These are phyloP conservation scores for Myiopsitta monachus DNA, from an alignment of 2,113 vertebrate species.

Conservation along the genomic window DNA sequence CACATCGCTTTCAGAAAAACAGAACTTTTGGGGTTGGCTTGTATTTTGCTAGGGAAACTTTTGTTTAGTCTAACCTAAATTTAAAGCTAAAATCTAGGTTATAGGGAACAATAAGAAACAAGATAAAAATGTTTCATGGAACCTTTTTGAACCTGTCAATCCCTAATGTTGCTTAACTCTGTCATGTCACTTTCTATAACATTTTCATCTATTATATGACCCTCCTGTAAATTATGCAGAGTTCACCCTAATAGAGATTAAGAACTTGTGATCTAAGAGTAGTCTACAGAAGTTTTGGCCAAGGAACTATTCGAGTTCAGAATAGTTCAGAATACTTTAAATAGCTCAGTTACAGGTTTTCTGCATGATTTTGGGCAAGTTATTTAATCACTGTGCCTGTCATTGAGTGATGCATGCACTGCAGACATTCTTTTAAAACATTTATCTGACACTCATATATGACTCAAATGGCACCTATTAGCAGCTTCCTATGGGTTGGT, in stretches of 20 bases:
- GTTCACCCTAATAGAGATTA: not conserved
- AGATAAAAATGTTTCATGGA: not conserved
- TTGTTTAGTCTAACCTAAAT: not conserved
- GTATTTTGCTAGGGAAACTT: not conserved
- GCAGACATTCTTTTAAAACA: not conserved
- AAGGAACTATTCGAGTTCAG: not conserved
- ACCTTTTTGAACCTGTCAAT: not conserved
- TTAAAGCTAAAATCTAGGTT: not conserved
- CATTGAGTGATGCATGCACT: not conserved
- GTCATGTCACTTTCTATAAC: not conserved
- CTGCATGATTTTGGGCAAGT: not conserved
- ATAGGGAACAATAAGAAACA: not conserved
- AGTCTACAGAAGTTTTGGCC: not conserved
- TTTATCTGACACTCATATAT: not conserved
- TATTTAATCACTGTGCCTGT: not conserved
- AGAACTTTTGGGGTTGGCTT: not conserved
- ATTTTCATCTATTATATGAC: constrained; percentile 14
- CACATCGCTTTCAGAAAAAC: not conserved
- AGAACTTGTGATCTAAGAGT: not conserved
- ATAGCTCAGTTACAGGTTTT: not conserved
- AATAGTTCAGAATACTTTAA: not conserved
- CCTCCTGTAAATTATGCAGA: not conserved
- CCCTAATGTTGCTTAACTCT: not conserved
- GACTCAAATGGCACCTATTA: not conserved
- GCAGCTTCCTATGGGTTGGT: not conserved